phyloP scores from a whole-genome alignment of 2,888 invertebrate genomes.

The Scaptomyza cyrtandrae region DNA sequence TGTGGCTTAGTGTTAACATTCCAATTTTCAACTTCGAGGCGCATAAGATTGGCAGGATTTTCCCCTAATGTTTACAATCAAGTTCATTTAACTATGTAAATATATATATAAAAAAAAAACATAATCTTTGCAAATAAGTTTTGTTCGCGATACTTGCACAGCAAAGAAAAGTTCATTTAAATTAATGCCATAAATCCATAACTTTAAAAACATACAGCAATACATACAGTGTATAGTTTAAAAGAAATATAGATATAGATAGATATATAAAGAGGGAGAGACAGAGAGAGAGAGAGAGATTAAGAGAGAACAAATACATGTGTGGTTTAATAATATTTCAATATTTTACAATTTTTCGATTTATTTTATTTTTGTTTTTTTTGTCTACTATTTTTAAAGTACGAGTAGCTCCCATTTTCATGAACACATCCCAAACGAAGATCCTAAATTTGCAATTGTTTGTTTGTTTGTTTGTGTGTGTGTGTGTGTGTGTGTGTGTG shows the following conservation, averaged over 20 bases:
- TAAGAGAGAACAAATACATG: slow-evolving; percentile 46
- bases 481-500: slow-evolving; percentile 18
- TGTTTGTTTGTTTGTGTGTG: slow-evolving; percentile 1
- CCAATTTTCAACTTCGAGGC: background rate
- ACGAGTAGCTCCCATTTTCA: slow-evolving; percentile 49
- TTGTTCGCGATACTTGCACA: slow-evolving; percentile 64
- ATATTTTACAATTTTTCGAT: slow-evolving; percentile 56
- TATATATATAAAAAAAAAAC: slow-evolving; percentile 40
- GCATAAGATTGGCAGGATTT: background rate
- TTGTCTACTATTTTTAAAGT: slow-evolving; percentile 66
- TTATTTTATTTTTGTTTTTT: background rate
- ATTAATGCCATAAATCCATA: slow-evolving; percentile 38
- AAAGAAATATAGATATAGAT: slow-evolving; percentile 12
- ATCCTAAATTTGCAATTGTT: slow-evolving; percentile 21
- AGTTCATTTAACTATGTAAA: slow-evolving; percentile 9
- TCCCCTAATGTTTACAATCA: background rate
- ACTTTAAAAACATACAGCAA: slow-evolving; percentile 29
- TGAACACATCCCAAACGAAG: slow-evolving; percentile 48
- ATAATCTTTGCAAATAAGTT: slow-evolving; percentile 45
- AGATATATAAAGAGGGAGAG: slow-evolving; percentile 11
- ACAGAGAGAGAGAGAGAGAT: slow-evolving; percentile 38
- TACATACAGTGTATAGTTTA: slow-evolving; percentile 32
- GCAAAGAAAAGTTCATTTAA: slow-evolving; percentile 35
- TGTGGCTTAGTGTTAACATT: background rate
- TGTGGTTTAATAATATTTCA: slow-evolving; percentile 38